Conservation (phyloP, 2,113 vertebrate genomes). For the Cavia aperea region DNA sequence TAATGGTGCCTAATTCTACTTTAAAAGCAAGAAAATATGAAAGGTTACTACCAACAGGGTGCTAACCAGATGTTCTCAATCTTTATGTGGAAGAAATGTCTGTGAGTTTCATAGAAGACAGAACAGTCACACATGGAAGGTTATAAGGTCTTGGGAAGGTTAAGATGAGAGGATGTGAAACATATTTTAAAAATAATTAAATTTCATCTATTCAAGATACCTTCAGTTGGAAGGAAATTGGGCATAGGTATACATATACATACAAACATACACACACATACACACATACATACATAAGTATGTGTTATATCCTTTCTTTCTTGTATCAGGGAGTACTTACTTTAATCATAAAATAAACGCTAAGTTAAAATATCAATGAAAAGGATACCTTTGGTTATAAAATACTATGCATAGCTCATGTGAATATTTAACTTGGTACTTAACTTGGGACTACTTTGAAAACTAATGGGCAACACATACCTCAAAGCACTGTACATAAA, state of each 20-base stretch:
- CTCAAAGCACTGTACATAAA: not conserved
- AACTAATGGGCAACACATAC: not conserved
- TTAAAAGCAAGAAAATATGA: constrained; percentile 63
- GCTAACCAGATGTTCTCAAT: constrained; percentile 65
- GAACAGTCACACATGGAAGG: not conserved
- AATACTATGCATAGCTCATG: not conserved
- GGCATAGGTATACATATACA: not conserved
- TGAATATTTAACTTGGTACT: not conserved
- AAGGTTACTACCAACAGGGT: constrained; percentile 65
- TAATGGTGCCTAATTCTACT: constrained; percentile 57
- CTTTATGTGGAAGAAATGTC: constrained; percentile 16
- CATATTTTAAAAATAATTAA: constrained; percentile 55
- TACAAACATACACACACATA: too few relatives aligned
- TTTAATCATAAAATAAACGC: not conserved
- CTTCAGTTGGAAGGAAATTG: not conserved
- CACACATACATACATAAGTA: not conserved
- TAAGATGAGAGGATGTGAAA: constrained; percentile 44
- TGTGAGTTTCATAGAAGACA: constrained; percentile 40
- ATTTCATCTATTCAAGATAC: constrained; percentile 38
- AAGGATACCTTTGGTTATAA: not conserved
- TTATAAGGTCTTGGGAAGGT: constrained; percentile 55
- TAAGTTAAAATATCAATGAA: not conserved
- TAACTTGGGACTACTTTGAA: not conserved
- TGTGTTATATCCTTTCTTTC: not conserved
- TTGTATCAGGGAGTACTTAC: not conserved